A percentile compares a stretch with the other conserved stretches of the same genome.
phyloP scores from a whole-genome alignment of 2,797 vertebrate species.

The Crax fasciolata region DNA sequence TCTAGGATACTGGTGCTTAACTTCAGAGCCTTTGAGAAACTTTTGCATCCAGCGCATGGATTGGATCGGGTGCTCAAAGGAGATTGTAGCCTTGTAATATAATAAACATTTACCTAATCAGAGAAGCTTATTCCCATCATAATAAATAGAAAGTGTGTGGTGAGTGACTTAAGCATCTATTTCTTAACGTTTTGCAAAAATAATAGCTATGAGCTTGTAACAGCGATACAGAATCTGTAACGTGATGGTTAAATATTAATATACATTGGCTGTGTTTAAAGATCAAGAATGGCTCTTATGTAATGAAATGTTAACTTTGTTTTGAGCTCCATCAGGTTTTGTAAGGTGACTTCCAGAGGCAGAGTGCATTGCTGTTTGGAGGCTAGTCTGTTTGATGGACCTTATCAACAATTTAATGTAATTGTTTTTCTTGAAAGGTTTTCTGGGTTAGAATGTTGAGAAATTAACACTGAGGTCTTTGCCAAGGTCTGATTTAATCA shows the following conservation, averaged over 20 bases:
- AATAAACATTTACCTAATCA: slow-evolving; percentile 54
- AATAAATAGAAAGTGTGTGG: slow-evolving; percentile 50
- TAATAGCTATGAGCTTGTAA: slow-evolving; percentile 24
- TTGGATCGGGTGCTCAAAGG: slow-evolving; percentile 28
- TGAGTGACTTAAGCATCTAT: slow-evolving; percentile 38
- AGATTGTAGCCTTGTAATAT: slow-evolving; percentile 5
- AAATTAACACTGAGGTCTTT: neutral
- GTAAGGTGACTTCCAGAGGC: neutral
- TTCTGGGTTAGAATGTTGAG: neutral
- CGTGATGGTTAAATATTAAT: slow-evolving; percentile 75
- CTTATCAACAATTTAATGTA: neutral
- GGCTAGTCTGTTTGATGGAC: neutral
- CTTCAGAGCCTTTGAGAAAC: slow-evolving; percentile 5
- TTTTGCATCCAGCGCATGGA: neutral
- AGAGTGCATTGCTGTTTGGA: neutral
- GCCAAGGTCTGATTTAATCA: slow-evolving; percentile 38
- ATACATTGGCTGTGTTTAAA: slow-evolving; percentile 51
- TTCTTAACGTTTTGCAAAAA: slow-evolving; percentile 33
- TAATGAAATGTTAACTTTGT: slow-evolving; percentile 17
- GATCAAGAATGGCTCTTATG: slow-evolving; percentile 39
- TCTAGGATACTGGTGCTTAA: slow-evolving; percentile 10
- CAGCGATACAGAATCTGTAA: slow-evolving; percentile 49
- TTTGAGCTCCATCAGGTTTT: neutral
- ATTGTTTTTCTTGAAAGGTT: neutral
- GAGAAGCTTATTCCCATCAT: slow-evolving; percentile 35